Base-by-base conservation (phyloP, 2,888 invertebrate species). In the Leptinotarsa haldemani region DNA sequence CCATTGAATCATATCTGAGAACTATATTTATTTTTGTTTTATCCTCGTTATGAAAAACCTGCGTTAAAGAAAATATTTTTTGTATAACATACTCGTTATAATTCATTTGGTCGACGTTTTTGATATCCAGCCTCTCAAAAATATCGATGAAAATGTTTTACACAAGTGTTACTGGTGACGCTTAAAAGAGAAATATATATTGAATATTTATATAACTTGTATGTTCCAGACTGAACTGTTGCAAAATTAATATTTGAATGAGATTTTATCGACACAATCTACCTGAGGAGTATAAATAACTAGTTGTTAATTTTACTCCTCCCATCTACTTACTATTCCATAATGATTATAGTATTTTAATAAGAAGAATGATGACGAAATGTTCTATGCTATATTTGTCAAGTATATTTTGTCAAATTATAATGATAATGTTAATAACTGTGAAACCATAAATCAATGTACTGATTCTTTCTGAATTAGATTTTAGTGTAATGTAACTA, bases 341-440 rank as follows among this genome's bases (percentile, higher is more conserved):
- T 25, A 63, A 74, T 47, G 68, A 76, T 71, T 58, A 40, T 74
- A 75, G 72, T 70, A 73, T 76, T 71, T 81, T 79, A 75, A 78
- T 66, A 78, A 82, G 80, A 82, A 81, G 83, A 84, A 84, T 84
- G 84, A 83, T 82, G 83, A 84, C 83, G 40, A 85, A 81, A 84
- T 83, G 83, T 85, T 84, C 82, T 83, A 83, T 80, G 78, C 81
- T 81, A 81, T 83, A 80, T 80, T 80, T 79, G 80, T 84, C 82
- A 82, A 84, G 83, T 86, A 85, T 86, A 86, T 87, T 87, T 87
- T 87, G 86, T 86, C 87, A 86, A 84, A 85, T 84, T 84, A 83
- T 78, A 81, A 83, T 76, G 79, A 78, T 68, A 58, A 81, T 83
- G 83, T 83, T 83, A 83, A 77, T 71, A 78, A 75, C 74, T 81